These are phyloP conservation scores for Dryoscopus gambensis DNA, from an alignment of 2,113 vertebrate species.

Conservation along the genomic window DNA sequence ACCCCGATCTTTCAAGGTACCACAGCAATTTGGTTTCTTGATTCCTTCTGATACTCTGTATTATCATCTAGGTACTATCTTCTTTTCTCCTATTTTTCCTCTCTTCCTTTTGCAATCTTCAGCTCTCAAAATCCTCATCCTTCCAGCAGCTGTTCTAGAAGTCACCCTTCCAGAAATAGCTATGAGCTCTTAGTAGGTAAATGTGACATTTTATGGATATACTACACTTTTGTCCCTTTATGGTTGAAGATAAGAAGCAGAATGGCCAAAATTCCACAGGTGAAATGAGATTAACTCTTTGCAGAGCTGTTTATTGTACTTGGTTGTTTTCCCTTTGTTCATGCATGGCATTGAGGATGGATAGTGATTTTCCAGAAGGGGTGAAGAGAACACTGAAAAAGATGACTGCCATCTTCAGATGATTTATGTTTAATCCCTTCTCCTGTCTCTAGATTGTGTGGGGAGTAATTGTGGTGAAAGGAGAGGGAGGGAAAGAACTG, in stretches of 20 bases:
- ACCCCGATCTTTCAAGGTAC: not conserved
- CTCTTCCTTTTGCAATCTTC: not conserved
- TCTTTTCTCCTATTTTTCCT: not conserved
- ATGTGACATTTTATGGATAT: constrained; percentile 3
- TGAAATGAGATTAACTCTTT: not conserved
- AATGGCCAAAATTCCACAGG: not conserved
- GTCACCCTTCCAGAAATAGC: constrained; percentile 3
- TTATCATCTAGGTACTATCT: not conserved
- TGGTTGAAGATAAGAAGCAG: not conserved
- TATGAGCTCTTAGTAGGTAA: not conserved
- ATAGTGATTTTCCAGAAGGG: not conserved
- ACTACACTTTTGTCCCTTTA: not conserved
- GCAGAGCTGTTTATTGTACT: not conserved
- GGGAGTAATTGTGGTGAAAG: not conserved
- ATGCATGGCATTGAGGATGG: not conserved
- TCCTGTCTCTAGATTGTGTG: not conserved
- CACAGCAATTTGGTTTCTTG: not conserved
- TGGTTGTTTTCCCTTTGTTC: not conserved
- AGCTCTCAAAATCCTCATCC: constrained; percentile 5
- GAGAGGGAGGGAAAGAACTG: constrained; percentile 32
- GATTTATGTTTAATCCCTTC: not conserved
- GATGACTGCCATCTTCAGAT: not conserved
- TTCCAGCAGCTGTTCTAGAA: not conserved
- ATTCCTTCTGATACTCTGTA: not conserved
- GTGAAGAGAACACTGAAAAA: not conserved